phyloP scores from a whole-genome alignment of 2,797 vertebrate genomes.

The Gorsachius magnificus region DNA sequence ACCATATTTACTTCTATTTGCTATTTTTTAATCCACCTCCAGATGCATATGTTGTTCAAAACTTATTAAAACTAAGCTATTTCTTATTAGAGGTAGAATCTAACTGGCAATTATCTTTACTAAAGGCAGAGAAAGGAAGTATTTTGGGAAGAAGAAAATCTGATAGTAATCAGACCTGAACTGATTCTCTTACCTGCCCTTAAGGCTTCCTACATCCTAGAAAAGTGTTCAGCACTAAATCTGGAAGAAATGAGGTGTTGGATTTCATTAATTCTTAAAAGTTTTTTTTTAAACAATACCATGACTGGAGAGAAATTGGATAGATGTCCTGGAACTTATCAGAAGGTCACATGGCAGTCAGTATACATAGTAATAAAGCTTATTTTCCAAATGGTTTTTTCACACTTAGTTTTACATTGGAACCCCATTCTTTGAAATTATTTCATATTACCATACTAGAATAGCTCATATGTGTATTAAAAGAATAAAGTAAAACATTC shows the following conservation, averaged over 20 bases:
- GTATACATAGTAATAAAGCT: neutral
- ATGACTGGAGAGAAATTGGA: neutral
- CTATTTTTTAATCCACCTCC: neutral
- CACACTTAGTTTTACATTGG: neutral
- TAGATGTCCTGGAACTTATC: neutral
- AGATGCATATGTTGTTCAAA: neutral
- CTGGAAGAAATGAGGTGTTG: neutral
- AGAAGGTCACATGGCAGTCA: neutral
- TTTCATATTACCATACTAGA: neutral
- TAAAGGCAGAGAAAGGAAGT: neutral
- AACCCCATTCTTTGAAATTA: neutral
- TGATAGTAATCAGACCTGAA: constrained; percentile 1
- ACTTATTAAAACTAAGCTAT: neutral
- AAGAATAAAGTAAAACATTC: neutral
- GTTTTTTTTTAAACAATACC: neutral
- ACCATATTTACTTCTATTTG: neutral
- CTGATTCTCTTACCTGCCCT: neutral
- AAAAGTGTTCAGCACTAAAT: neutral
- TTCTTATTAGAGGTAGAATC: neutral
- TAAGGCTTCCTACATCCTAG: neutral
- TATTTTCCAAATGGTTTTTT: neutral
- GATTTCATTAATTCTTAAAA: neutral
- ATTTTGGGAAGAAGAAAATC: neutral
- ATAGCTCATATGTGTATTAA: neutral
- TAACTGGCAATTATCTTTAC: neutral